Evolutionary conservation across 2,888 invertebrate genomes (phyloP), one percentile per base, ranked within the genome.

Genomic region (Spilosoma lubricipeda): DNA sequence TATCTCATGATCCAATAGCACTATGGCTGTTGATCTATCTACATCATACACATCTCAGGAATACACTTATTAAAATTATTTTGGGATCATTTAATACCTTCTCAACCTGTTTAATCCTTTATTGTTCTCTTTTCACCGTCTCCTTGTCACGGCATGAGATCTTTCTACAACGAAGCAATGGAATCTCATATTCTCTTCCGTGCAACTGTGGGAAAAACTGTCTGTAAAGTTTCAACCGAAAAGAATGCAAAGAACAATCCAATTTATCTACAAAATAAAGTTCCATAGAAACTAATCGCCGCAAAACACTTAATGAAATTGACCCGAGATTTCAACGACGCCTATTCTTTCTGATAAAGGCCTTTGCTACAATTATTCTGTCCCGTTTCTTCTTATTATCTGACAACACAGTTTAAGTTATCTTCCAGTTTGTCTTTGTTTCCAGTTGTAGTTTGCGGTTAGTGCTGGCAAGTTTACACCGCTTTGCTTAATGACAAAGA

Each of bases 331-430:
- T 66, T 67, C 30, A 56, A 20, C 72, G 72, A 71, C 69, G 82
- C 72, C 72, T 74, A 77, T 73, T 84, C 33, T 74, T 66, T 45
- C 30, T 70, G 48, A 77, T 70, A 72, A 74, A 45, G 36, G 39
- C 36, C 42, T 63, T 48, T 72, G 72, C 42, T 70, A 76, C 65
- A 74, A 63, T 65, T 36, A 36, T 18, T 63, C 52, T 39, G 36
- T 69, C 36, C 48, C 72, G 72, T 76, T 73, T 7, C 27, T 81
- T 75, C 39, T 77, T 74, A 74, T 76, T 76, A 74, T 77, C 67
- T 68, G n/a, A 20, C 20, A 81, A 83, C 30, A 75, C 74, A 77
- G 78, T 82, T 78, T 77, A 83, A 84, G 67, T 82, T 81, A 77
- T 66, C 52, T 56, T 71, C 23, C 27, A 65, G 20, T 72, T 73